Evolutionary conservation across 2,888 invertebrate species (phyloP).

Genomic region (Epicampocera succincta): DNA sequence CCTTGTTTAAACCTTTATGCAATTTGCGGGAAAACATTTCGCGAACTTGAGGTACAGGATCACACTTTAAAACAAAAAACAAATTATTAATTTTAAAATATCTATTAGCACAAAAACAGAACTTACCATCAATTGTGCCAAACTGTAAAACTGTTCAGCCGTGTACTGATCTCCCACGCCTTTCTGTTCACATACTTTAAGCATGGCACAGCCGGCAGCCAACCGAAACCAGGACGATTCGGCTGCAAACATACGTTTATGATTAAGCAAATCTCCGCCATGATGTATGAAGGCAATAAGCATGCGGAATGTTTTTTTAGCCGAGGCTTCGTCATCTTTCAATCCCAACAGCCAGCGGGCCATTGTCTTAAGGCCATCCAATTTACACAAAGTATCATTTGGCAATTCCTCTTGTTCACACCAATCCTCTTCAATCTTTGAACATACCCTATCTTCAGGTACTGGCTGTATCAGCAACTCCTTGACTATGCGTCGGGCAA

Average conservation of each 20-base stretch:
- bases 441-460: slow-evolving; percentile 83
- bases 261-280: slow-evolving; percentile 91
- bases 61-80: slow-evolving; percentile 83
- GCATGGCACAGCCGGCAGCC: slow-evolving; percentile 96
- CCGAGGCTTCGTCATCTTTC: slow-evolving; percentile 92
- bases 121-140: slow-evolving; percentile 93
- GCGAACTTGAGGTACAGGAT: slow-evolving; percentile 91
- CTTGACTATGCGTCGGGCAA: slow-evolving; percentile 97
- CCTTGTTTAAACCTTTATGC: slow-evolving; percentile 92
- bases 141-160: slow-evolving; percentile 96
- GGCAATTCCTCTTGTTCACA: slow-evolving; percentile 93
- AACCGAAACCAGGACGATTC: slow-evolving; percentile 97
- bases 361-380: slow-evolving; percentile 97
- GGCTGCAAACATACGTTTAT: slow-evolving; percentile 88
- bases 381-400: slow-evolving; percentile 94
- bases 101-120: background rate
- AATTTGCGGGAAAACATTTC: slow-evolving; percentile 94
- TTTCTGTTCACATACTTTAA: slow-evolving; percentile 98
- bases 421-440: slow-evolving; percentile 84
- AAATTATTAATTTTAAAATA: background rate
- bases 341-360: slow-evolving; percentile 97
- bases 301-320: slow-evolving; percentile 97
- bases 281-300: slow-evolving; percentile 95
- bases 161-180: slow-evolving; percentile 97
- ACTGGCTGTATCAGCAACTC: slow-evolving; percentile 93